These are phyloP conservation scores for Anas flavirostris DNA, from an alignment of 2,797 vertebrate genomes.

Conservation along the genomic window DNA sequence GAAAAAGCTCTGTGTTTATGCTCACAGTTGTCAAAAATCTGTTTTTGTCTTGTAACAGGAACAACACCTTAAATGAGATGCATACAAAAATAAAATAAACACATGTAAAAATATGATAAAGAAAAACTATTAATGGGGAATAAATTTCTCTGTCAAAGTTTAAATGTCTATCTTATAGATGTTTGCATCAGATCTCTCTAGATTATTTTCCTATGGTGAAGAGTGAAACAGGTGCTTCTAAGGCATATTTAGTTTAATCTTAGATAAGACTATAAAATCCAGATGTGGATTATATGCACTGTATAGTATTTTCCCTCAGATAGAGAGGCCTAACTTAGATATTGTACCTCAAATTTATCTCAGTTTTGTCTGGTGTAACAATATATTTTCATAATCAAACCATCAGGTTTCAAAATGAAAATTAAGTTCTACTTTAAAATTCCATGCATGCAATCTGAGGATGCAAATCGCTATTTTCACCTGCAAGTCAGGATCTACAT, in stretches of 20 bases:
- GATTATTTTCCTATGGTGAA: background rate
- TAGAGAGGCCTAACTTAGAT: background rate
- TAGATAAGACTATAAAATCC: background rate
- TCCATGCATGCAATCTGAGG: background rate
- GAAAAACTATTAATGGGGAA: background rate
- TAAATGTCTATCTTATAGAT: background rate
- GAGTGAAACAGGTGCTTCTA: background rate
- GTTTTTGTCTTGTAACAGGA: slow-evolving; percentile 72
- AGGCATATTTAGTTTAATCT: background rate
- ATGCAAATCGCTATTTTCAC: background rate
- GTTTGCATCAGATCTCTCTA: background rate
- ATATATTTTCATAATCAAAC: background rate
- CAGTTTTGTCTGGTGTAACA: background rate
- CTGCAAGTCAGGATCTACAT: background rate
- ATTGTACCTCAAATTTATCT: background rate
- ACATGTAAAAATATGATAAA: background rate
- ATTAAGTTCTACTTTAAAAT: background rate
- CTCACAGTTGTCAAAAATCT: slow-evolving; percentile 60
- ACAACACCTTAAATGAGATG: slow-evolving; percentile 67
- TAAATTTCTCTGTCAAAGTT: background rate
- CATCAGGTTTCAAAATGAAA: background rate
- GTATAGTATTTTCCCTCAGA: background rate
- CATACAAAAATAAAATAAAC: slow-evolving; percentile 34
- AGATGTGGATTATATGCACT: background rate
- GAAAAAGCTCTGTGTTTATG: slow-evolving; percentile 72